Conservation (phyloP, 92 coral and sea anemone species). For the Pocillopora grandis region DNA sequence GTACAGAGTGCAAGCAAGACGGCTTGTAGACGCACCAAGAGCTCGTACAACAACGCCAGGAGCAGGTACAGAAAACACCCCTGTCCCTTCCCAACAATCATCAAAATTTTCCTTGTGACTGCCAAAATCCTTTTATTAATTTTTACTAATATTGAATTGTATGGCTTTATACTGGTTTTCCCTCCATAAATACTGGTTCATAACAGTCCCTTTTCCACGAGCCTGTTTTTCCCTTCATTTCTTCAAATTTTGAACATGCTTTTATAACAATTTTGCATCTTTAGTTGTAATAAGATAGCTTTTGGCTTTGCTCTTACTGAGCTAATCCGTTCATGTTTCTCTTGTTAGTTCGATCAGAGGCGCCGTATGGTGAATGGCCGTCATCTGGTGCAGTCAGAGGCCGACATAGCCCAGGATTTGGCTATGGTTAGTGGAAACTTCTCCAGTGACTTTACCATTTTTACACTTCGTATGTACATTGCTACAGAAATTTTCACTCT, state of each 20-base stretch:
- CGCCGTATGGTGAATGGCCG: slow-evolving; percentile 72
- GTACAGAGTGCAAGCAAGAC: slow-evolving; percentile 92
- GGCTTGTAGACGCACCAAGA: slow-evolving; percentile 84
- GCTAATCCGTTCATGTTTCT: neutral
- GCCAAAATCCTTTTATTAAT: neutral
- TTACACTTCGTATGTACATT: neutral
- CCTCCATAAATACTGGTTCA: too few relatives aligned
- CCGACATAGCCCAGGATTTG: slow-evolving; percentile 25
- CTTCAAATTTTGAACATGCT: too few relatives aligned
- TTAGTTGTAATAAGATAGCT: too few relatives aligned
- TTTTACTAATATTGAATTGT: too few relatives aligned
- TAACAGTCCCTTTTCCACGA: too few relatives aligned
- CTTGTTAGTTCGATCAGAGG: slow-evolving; percentile 52
- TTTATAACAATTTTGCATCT: too few relatives aligned
- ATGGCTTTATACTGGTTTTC: too few relatives aligned
- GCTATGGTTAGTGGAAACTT: slow-evolving; percentile 25
- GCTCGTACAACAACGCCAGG: slow-evolving; percentile 49
- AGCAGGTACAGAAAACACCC: slow-evolving; percentile 17
- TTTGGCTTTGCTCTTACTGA: too few relatives aligned
- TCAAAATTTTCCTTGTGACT: neutral
- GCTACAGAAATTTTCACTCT: too few relatives aligned
- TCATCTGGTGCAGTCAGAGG: slow-evolving; percentile 60
- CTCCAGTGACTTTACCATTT: neutral
- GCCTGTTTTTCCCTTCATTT: too few relatives aligned
- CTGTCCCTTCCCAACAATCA: neutral